Percentiles rank a stretch among this genome's conserved stretches.
These are phyloP conservation scores for Campylomormyrus tamandua DNA, from an alignment of 2,113 vertebrate genomes.

Conservation along the genomic window DNA sequence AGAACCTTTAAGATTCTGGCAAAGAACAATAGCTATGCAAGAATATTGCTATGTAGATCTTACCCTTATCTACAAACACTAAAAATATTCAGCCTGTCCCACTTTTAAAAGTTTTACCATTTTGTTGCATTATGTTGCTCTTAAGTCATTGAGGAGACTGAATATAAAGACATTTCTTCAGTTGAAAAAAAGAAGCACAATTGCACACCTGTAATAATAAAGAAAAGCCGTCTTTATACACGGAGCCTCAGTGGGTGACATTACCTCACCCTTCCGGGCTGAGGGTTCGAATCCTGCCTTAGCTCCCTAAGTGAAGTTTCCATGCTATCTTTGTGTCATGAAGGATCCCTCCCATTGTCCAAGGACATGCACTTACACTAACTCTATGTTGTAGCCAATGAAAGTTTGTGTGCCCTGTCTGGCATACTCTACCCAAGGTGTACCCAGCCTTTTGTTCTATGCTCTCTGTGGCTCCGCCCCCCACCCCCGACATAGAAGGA, in stretches of 20 bases:
- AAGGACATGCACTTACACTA: neutral
- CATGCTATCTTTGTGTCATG: neutral
- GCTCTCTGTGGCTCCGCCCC: neutral
- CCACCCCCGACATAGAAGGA: neutral
- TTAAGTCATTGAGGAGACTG: neutral
- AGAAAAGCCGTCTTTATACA: neutral
- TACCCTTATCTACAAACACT: neutral
- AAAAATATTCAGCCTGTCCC: neutral
- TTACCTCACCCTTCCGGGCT: neutral
- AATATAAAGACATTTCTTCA: neutral
- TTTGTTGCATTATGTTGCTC: neutral
- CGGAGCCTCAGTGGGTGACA: neutral
- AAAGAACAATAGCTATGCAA: neutral
- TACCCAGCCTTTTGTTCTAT: neutral
- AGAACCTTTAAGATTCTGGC: neutral
- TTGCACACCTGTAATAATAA: neutral
- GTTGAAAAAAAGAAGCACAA: neutral
- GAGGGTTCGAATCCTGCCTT: neutral
- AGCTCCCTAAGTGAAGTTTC: neutral
- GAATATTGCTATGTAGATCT: neutral
- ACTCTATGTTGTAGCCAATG: neutral
- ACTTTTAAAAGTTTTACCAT: neutral
- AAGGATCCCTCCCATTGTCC: neutral
- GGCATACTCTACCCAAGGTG: neutral
- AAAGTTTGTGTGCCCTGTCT: neutral